Evolutionary conservation across 92 coral and sea anemone species (phyloP).

Genomic region (Zoanthus solanderi): DNA sequence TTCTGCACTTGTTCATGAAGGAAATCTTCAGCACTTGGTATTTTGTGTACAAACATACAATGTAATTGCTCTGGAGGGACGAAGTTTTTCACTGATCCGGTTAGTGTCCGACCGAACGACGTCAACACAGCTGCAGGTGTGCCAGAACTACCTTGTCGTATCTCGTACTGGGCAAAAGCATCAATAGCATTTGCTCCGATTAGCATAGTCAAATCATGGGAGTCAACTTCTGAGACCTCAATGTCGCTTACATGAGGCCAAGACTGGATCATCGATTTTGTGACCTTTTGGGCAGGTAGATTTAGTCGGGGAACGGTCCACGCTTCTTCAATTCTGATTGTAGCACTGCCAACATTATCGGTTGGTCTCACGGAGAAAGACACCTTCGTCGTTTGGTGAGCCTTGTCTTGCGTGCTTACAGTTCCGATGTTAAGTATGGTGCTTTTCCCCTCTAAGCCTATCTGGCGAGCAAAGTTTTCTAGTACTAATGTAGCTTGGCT

Average conservation of each 20-base stretch:
- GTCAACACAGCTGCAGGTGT: too few species aligned
- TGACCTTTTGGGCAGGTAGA: conserved; percentile 12
- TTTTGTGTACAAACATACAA: conserved; percentile 51
- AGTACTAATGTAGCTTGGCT: conserved; percentile 67
- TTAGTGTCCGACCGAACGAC: too few species aligned
- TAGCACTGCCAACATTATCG: conserved; percentile 19
- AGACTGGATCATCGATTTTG: conserved; percentile 16
- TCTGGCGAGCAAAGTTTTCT: conserved; percentile 48
- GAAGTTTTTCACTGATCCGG: conserved; percentile 59
- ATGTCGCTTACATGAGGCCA: conserved; percentile 50
- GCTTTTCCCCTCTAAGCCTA: conserved; percentile 59
- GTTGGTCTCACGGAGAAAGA: conserved; percentile 50
- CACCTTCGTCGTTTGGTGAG: conserved; percentile 56
- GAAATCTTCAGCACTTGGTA: conserved; percentile 53
- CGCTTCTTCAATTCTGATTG: conserved; percentile 29
- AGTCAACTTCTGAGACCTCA: conserved; percentile 42
- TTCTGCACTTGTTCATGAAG: conserved; percentile 51
- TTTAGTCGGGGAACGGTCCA: conserved; percentile 40
- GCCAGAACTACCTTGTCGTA: conserved; percentile 46
- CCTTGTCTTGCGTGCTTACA: conserved; percentile 54
- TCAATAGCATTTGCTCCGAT: conserved; percentile 46
- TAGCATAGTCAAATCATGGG: conserved; percentile 50
- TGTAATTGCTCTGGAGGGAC: conserved; percentile 40
- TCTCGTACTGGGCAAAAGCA: conserved; percentile 44
- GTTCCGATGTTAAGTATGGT: conserved; percentile 56